Evolutionary conservation across 2,888 invertebrate genomes (phyloP).

Genomic region (Noctuana brunneofusca): DNA sequence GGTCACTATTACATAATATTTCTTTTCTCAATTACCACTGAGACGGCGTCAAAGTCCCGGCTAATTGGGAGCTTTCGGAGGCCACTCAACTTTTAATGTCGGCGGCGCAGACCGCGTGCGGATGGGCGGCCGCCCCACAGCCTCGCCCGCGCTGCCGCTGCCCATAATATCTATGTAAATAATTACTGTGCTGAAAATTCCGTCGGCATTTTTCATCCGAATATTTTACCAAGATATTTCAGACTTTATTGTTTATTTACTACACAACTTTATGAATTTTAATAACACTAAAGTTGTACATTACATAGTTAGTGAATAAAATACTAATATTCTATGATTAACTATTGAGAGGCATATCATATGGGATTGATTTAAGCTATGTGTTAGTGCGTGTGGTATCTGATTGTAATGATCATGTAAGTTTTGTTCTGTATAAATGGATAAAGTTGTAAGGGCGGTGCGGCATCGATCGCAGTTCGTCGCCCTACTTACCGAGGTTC

Average conservation of each 20-base stretch:
- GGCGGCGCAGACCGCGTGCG: slow-evolving; percentile 46
- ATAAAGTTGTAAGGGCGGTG: slow-evolving; percentile 78
- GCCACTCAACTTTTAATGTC: slow-evolving; percentile 72
- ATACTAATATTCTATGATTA: background rate
- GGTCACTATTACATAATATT: slow-evolving; percentile 70
- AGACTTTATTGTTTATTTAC: background rate
- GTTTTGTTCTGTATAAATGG: slow-evolving; percentile 77
- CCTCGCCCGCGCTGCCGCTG: slow-evolving; percentile 51
- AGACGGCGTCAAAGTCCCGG: slow-evolving; percentile 69
- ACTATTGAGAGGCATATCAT: slow-evolving; percentile 16
- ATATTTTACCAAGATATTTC: slow-evolving; percentile 52
- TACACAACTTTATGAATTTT: slow-evolving; percentile 5
- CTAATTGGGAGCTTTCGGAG: slow-evolving; percentile 78
- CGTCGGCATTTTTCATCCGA: slow-evolving; percentile 49
- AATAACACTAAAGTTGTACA: background rate
- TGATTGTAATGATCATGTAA: slow-evolving; percentile 70
- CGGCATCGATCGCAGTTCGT: slow-evolving; percentile 81
- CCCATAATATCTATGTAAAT: slow-evolving; percentile 55
- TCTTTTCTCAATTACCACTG: slow-evolving; percentile 71
- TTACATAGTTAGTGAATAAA: background rate
- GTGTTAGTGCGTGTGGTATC: slow-evolving; percentile 40
- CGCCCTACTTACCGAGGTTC: slow-evolving; percentile 78
- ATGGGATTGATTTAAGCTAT: slow-evolving; percentile 23
- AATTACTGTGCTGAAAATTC: slow-evolving; percentile 56
- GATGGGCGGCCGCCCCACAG: slow-evolving; percentile 44